Evolutionary conservation across 2,113 vertebrate species (phyloP).

Genomic region (Aythya baeri): DNA sequence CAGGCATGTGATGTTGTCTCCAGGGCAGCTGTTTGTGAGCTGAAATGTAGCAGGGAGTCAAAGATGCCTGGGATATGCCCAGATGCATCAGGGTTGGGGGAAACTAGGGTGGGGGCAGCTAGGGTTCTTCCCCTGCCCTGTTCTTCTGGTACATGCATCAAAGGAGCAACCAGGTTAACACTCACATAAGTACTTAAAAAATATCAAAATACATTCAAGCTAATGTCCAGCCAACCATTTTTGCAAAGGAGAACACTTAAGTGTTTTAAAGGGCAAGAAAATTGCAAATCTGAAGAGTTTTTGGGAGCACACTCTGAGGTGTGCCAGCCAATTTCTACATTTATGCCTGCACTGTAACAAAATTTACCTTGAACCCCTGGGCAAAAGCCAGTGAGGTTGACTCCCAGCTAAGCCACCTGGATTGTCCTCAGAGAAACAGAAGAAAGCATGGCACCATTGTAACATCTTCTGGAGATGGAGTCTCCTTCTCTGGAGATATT

Average conservation of each 20-base stretch:
- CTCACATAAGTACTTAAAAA: not conserved
- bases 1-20: not conserved
- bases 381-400: not conserved
- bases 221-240: not conserved
- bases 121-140: not conserved
- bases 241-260: not conserved
- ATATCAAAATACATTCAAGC: not conserved
- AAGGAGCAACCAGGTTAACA: rapidly evolving
- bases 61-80: not conserved
- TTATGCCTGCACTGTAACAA: not conserved
- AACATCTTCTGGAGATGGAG: not conserved
- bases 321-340: not conserved
- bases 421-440: not conserved
- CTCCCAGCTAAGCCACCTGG: not conserved
- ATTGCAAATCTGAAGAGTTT: not conserved
- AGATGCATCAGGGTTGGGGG: not conserved
- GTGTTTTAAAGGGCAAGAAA: not conserved
- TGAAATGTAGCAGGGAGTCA: not conserved
- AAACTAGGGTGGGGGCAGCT: too few species aligned
- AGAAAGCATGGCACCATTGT: not conserved
- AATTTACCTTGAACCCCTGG: rapidly evolving
- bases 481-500: too few species aligned
- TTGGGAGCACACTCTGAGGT: not conserved
- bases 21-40: not conserved
- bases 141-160: not conserved